phyloP scores from a whole-genome alignment of 2,113 vertebrate species.

The Cephalopholis sonnerati region DNA sequence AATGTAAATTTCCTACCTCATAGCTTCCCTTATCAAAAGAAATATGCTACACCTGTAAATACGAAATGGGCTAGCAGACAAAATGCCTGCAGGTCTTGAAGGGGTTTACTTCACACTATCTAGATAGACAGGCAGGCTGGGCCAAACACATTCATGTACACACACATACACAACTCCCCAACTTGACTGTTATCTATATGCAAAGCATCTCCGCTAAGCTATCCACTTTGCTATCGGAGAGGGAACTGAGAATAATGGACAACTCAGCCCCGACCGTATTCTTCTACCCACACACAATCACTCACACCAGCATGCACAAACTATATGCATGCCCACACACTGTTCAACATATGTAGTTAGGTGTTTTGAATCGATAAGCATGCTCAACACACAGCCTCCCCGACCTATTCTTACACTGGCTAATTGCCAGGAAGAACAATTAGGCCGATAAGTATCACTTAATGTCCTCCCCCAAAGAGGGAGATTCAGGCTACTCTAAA shows the following conservation, averaged over 20 bases:
- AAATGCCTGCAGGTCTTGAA: slow-evolving; percentile 38
- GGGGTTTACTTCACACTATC: slow-evolving; percentile 30
- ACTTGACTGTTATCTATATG: slow-evolving; percentile 59
- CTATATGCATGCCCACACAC: slow-evolving; percentile 40
- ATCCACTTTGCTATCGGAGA: slow-evolving; percentile 37
- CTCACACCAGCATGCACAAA: slow-evolving; percentile 44
- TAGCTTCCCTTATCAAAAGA: slow-evolving; percentile 59
- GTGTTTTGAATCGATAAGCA: slow-evolving; percentile 62
- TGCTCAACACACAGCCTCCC: slow-evolving; percentile 46
- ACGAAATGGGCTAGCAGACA: slow-evolving; percentile 41
- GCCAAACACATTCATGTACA: slow-evolving; percentile 3
- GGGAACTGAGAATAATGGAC: slow-evolving; percentile 45
- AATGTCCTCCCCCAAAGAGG: slow-evolving; percentile 62
- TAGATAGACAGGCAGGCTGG: slow-evolving; percentile 15
- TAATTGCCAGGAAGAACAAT: slow-evolving; percentile 78
- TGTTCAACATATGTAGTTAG: slow-evolving; percentile 44
- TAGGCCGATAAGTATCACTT: slow-evolving; percentile 75
- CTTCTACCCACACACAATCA: slow-evolving; percentile 39
- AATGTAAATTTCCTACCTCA: slow-evolving; percentile 64
- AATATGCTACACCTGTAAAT: slow-evolving; percentile 63
- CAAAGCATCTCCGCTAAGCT: slow-evolving; percentile 48
- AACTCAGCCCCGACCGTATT: neutral
- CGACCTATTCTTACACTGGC: slow-evolving; percentile 54
- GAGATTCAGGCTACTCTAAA: slow-evolving; percentile 59
- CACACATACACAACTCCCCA: slow-evolving; percentile 6